A percentile compares a stretch with the other conserved stretches of the same genome.
phyloP scores from a whole-genome alignment of 2,113 vertebrate species.

The Crotalus viridis region DNA sequence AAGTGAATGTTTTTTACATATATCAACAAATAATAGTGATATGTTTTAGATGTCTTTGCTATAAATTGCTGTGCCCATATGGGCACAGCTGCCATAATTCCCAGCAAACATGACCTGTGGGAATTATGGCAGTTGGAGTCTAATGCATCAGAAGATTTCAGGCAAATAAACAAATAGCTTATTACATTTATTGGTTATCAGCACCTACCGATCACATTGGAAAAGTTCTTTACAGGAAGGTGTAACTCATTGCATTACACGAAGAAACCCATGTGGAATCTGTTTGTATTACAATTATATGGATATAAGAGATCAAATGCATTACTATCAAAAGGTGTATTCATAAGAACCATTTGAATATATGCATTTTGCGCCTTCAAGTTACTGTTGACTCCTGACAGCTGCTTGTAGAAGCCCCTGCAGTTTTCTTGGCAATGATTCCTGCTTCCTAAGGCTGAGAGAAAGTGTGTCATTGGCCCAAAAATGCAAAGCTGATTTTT shows the following conservation, averaged over 20 bases:
- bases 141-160: neutral
- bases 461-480: neutral
- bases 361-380: neutral
- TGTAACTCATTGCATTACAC: constrained; percentile 65
- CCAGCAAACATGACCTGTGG: neutral
- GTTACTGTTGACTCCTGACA: neutral
- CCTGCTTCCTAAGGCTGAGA: neutral
- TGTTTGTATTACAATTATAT: constrained; percentile 57
- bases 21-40: neutral
- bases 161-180: neutral
- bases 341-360: constrained; percentile 23
- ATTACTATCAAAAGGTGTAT: constrained; percentile 30
- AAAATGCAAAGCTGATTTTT: neutral
- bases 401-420: neutral
- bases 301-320: neutral
- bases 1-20: neutral
- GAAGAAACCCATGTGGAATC: constrained; percentile 57
- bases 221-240: constrained; percentile 46
- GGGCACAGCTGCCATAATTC: neutral
- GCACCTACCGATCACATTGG: constrained; percentile 44
- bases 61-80: neutral
- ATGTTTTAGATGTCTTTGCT: constrained; percentile 60
- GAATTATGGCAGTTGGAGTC: neutral
- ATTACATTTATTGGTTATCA: constrained; percentile 68
- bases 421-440: neutral